A percentile compares a stretch with the other conserved stretches of the same genome.
phyloP scores from a whole-genome alignment of 2,797 vertebrate species.

The Scarus forsteni region DNA sequence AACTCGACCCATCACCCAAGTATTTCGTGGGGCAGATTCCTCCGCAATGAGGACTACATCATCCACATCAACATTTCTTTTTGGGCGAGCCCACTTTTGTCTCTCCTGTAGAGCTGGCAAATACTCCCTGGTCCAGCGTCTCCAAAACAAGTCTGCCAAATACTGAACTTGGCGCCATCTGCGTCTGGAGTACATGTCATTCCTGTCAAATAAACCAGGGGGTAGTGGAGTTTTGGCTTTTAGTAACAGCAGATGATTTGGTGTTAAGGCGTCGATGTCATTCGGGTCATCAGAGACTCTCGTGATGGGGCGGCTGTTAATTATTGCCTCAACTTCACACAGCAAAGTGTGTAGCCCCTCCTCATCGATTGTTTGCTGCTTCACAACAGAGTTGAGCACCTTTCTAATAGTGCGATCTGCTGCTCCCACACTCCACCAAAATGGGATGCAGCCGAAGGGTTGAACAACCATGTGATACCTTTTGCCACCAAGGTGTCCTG shows the following conservation, averaged over 20 bases:
- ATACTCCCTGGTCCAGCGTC: not conserved
- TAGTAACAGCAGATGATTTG: not conserved
- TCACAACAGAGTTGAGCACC: not conserved
- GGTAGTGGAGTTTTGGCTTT: not conserved
- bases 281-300: not conserved
- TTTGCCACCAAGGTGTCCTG: not conserved
- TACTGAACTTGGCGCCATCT: not conserved
- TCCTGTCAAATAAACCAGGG: not conserved
- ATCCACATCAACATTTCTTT: too few species aligned
- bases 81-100: not conserved
- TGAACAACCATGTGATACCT: not conserved
- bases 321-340: not conserved
- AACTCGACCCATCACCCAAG: too few species aligned
- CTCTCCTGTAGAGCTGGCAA: not conserved
- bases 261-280: not conserved
- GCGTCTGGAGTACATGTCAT: not conserved
- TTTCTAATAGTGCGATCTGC: not conserved
- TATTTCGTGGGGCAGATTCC: too few species aligned
- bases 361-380: not conserved
- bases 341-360: not conserved
- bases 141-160: not conserved
- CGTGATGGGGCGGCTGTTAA: not conserved
- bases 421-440: not conserved
- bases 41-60: too few species aligned
- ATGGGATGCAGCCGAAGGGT: not conserved